Evolutionary conservation across 1,140 invertebrate species (phyloP), one percentile per base, ranked within the genome.

Genomic region (Diabrotica virgifera): DNA sequence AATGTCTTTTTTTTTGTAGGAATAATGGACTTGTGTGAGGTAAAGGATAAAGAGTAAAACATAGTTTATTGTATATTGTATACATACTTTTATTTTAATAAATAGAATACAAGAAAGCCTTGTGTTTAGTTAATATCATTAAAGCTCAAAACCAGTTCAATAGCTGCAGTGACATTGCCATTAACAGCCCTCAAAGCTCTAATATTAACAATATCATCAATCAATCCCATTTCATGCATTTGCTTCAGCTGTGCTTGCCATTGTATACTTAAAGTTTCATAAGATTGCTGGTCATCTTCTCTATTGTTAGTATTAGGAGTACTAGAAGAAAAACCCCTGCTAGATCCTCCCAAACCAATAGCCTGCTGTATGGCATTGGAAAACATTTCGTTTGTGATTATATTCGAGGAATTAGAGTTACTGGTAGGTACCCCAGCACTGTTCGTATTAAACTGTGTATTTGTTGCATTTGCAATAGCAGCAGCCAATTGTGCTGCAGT

Each of bases 141-240:
- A 10, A 46, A 46, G n/a, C 40, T 59, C 10, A 93, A 86, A 11
- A 93, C 84, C 51, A 90, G 78, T 76, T 95, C 93, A 50, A 96
- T 89, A 10, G 94, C 94, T 55, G 90, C 91, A 78, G 94, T 92
- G 5, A 96, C 88, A 81, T 95, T 90, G 5, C 93, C 92, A 76
- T 88, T 88, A 7, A 92, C 90, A 12, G 92, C 84, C 67, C 87
- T 86, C 36, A 96, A 80, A 14, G 91, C 94, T 80, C 90, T 89
- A 36, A 96, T 79, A 80, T 97, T 97, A 14, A 90, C 83, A 53
- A 89, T 86, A 71, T 94, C 87, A 80, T 97, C 90, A 3, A 87
- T 83, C 73, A 97, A 89, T 52, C 95, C 95, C 87, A 97, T 92
- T 67, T 89, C 87, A 38, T 90, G 84, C 83, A 97, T 88, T 75